phyloP scores from a whole-genome alignment of 2,113 vertebrate genomes.

The Ondatra zibethicus region DNA sequence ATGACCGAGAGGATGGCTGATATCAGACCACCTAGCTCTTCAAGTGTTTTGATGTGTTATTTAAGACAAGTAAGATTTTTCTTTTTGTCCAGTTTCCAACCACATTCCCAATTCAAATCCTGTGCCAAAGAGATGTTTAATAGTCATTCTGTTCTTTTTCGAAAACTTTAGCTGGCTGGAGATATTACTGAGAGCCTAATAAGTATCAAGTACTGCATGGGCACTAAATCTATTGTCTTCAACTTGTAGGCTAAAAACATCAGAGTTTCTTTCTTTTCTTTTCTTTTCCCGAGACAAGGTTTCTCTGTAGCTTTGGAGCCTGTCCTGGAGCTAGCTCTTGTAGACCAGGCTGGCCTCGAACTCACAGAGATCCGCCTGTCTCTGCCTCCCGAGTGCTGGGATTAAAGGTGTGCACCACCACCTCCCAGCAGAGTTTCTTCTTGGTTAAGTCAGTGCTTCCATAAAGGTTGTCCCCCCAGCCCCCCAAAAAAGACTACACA shows the following conservation, averaged over 20 bases:
- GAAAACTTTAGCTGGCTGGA: slow-evolving; percentile 47
- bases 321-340: too few species aligned
- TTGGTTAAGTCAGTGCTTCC: slow-evolving; percentile 10
- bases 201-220: background rate
- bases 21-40: slow-evolving; percentile 71
- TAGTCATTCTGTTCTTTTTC: slow-evolving; percentile 61
- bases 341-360: too few species aligned
- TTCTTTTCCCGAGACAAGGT: too few species aligned
- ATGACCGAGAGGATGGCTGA: slow-evolving; percentile 53
- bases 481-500: background rate
- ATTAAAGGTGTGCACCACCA: too few species aligned
- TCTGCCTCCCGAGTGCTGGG: too few species aligned
- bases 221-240: background rate
- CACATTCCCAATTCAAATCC: slow-evolving; percentile 47
- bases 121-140: slow-evolving; percentile 52
- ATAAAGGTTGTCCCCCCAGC: background rate
- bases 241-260: background rate
- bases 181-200: slow-evolving; percentile 37
- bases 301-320: too few species aligned
- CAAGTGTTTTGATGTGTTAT: slow-evolving; percentile 52
- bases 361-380: too few species aligned
- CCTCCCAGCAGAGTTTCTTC: background rate
- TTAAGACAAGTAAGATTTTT: slow-evolving; percentile 63
- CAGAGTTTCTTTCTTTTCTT: slow-evolving; percentile 5
- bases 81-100: slow-evolving; percentile 57